Evolutionary conservation across 2,113 vertebrate species (phyloP), one percentile per base, ranked within the genome.

Genomic region (Rhinichthys klamathensis): DNA sequence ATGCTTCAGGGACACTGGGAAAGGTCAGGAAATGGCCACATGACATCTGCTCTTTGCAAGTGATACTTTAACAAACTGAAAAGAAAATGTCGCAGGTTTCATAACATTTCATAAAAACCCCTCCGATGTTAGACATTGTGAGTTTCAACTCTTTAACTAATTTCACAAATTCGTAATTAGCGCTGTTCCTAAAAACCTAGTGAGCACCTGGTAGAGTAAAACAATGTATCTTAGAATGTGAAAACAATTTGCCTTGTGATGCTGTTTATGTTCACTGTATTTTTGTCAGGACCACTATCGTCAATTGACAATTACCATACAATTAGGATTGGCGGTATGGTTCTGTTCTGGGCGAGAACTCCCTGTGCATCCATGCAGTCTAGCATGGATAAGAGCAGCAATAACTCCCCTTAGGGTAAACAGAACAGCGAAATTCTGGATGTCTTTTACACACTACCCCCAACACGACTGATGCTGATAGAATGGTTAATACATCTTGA

Each of bases 1-100:
- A 81, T 49, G 41, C 61, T 32, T 63, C 21, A 15, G 41, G 79
- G 79, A 49, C n/a, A 32, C 2, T 9, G 30, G 18, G 21, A 49
- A 81, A 30, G 79, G 44, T 51, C 79, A 49, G 61, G 58, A 81
- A 81, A 81, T 51, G 61, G 25, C 10, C 25, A 54, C 49, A 54
- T 27, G 13, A 49, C 79, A 67, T 81, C 41, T 81, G 61, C 25
- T 69, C 11, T 67, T 32, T 76, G 49, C 25, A 10, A 54, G 10
- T 41, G 67, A 38, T 12, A 54, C 46, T 54, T 51, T 10, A 49
- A 41, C 18, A 23, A 70, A 41, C 67, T 23, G 18, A 23, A 69
- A 69, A 30, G 25, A 76, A 76, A 74, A 74, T 46, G 5, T 27
- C 0, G 49, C 46, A 18, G 25, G 12, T 54, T 76, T 54, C 12